Evolutionary conservation across 2,888 invertebrate species (phyloP), one percentile per base, ranked within the genome.

Genomic region (Helicoverpa assulta): DNA sequence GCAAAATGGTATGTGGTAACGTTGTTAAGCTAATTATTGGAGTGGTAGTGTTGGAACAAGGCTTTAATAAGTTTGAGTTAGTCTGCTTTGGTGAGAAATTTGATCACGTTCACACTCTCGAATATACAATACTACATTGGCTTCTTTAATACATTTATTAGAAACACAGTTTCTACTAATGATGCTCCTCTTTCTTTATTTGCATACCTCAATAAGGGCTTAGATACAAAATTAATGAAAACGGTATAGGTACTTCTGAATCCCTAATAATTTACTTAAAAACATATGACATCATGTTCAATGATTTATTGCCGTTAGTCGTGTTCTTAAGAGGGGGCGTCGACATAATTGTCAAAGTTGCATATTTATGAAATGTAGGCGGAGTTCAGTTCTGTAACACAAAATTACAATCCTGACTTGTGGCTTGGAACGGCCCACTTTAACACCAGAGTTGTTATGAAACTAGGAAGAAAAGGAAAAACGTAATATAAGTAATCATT

Each of bases 301-400:
- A 52, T 33, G 18, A 73, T 73, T 69, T 53, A 58, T 33, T 40
- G 51, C 12, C 52, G 29, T 53, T 55, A 21, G 12, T 21, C 37
- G 43, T 52, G 54, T 65, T 62, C 60, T 66, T 2, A 29, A 50
- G 64, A 52, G 61, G 29, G 18, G 76, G 80, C 80, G 80, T 75
- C 26, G 43, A 29, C 37, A 70, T 67, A 56, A 63, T 66, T 75
- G 80, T 75, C 80, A 75, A 70, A 66, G 55, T 29, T 79, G 53
- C 53, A 70, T 65, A 75, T 77, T 78, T 80, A 75, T 65, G 18
- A 65, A 65, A 56, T 65, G 65, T 67, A 63, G 79, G 76, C 69
- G 80, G 63, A 19, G 33, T 33, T 53, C 10, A 59, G 59, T 3
- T 59, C 53, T 51, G 43, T 56, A 55, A 37, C 43, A 80, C 65